phyloP scores from a whole-genome alignment of 2,888 invertebrate genomes.

The Pyralis farinalis region DNA sequence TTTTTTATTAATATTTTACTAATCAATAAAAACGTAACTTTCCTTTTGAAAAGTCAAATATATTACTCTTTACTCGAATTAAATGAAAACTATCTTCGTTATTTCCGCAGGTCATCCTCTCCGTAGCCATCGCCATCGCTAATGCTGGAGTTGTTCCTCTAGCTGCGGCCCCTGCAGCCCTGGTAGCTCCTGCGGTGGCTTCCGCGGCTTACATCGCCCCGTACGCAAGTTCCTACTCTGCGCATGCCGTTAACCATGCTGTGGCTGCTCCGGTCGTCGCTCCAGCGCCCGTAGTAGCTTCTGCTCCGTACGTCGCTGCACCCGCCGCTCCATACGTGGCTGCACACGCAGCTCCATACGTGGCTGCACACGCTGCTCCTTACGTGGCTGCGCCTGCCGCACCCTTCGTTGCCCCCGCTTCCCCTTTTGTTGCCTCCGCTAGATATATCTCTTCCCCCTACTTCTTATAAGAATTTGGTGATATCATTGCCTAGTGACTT shows the following conservation, averaged over 20 bases:
- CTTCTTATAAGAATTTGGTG: slow-evolving; percentile 67
- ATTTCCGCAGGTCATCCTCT: slow-evolving; percentile 63
- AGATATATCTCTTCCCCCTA: slow-evolving; percentile 59
- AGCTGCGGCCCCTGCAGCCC: slow-evolving; percentile 71
- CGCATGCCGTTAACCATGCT: slow-evolving; percentile 88
- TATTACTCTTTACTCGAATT: no score
- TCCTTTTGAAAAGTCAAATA: no score
- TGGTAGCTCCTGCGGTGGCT: slow-evolving; percentile 81
- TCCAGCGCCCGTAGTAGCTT: slow-evolving; percentile 38
- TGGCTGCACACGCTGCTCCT: slow-evolving; percentile 16
- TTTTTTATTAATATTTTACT: slow-evolving; percentile 2
- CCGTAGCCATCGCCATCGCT: slow-evolving; percentile 40
- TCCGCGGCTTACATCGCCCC: slow-evolving; percentile 84
- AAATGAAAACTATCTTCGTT: no score
- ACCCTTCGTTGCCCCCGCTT: no score
- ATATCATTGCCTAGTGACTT: slow-evolving; percentile 72
- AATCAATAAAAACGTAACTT: no score
- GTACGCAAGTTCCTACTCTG: slow-evolving; percentile 88
- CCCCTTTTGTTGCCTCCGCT: slow-evolving; percentile 14
- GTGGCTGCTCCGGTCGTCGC: slow-evolving; percentile 84
- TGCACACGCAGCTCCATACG: slow-evolving; percentile 24
- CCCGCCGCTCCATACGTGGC: slow-evolving; percentile 30
- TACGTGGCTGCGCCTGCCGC: slow-evolving; percentile 9
- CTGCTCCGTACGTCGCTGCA: slow-evolving; percentile 33
- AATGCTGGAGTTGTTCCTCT: slow-evolving; percentile 56